Percentiles rank a stretch among this genome's conserved stretches.
phyloP scores from a whole-genome alignment of 2,888 invertebrate species.

The Eristalis intricaria region DNA sequence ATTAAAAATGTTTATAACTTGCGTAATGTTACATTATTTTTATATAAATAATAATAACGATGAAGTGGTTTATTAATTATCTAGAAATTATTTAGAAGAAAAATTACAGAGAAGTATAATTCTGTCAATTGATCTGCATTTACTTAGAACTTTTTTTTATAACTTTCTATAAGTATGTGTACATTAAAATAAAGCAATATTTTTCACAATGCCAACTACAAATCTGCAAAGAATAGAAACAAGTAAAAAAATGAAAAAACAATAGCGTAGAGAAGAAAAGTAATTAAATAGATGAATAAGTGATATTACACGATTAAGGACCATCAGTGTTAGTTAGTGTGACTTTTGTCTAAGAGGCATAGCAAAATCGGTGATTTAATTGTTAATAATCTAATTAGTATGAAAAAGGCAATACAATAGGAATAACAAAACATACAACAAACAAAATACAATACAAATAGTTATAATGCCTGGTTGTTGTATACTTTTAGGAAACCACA shows the following conservation, averaged over 20 bases:
- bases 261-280: constrained; percentile 11
- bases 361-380: background rate
- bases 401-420: too few species aligned
- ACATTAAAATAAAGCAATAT: constrained; percentile 55
- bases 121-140: constrained; percentile 29
- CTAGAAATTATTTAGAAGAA: constrained; percentile 41
- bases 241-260: constrained; percentile 51
- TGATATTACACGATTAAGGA: background rate
- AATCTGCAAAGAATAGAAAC: constrained; percentile 68
- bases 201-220: constrained; percentile 63
- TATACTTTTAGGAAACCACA: too few species aligned
- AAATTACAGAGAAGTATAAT: constrained; percentile 21
- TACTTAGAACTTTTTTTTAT: constrained; percentile 21
- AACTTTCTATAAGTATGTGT: constrained; percentile 38
- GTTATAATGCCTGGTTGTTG: too few species aligned
- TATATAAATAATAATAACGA: constrained; percentile 27
- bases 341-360: background rate
- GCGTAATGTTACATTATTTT: constrained; percentile 29
- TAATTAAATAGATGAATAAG: background rate
- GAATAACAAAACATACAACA: too few species aligned
- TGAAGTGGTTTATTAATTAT: background rate
- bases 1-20: constrained; percentile 26
- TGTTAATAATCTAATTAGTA: too few species aligned
- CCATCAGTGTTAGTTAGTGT: background rate
- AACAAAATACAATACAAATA: too few species aligned